Conservation (phyloP, 2,797 vertebrate species). For the Ptychobarbus kaznakovi region DNA sequence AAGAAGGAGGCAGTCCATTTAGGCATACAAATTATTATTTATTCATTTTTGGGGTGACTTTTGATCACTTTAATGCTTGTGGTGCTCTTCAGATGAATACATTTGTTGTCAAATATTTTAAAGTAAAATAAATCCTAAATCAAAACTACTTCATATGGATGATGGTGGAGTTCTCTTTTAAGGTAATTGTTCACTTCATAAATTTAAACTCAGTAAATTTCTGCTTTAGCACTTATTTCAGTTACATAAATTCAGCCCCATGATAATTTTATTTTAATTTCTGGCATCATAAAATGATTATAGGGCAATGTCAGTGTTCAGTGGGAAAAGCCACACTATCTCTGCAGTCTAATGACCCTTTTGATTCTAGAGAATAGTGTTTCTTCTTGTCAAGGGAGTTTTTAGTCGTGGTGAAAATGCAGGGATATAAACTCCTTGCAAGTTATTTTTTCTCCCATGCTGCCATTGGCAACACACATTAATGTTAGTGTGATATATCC, state of each 20-base stretch:
- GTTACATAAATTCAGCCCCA: constrained; percentile 7
- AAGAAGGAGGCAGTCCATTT: constrained; percentile 41
- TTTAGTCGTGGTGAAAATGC: constrained; percentile 23
- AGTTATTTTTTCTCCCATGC: background rate
- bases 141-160: background rate
- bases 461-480: constrained; percentile 7
- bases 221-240: background rate
- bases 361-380: constrained; percentile 39
- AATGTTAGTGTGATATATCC: constrained; percentile 16
- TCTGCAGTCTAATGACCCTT: constrained; percentile 29
- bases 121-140: constrained; percentile 20
- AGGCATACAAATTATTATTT: constrained; percentile 21
- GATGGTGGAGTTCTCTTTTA: constrained; percentile 7
- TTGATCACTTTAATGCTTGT: constrained; percentile 27
- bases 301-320: constrained; percentile 4
- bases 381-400: constrained; percentile 20
- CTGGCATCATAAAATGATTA: constrained; percentile 22
- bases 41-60: constrained; percentile 6
- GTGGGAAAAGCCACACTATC: constrained; percentile 10
- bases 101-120: constrained; percentile 12
- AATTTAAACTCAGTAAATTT: background rate
- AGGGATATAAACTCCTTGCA: background rate
- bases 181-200: background rate
- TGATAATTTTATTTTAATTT: constrained; percentile 13
- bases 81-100: constrained; percentile 16